Percentiles rank a stretch among this genome's conserved stretches.
Evolutionary conservation across 2,113 vertebrate genomes (phyloP).

Genomic region (Cnemophilus loriae): DNA sequence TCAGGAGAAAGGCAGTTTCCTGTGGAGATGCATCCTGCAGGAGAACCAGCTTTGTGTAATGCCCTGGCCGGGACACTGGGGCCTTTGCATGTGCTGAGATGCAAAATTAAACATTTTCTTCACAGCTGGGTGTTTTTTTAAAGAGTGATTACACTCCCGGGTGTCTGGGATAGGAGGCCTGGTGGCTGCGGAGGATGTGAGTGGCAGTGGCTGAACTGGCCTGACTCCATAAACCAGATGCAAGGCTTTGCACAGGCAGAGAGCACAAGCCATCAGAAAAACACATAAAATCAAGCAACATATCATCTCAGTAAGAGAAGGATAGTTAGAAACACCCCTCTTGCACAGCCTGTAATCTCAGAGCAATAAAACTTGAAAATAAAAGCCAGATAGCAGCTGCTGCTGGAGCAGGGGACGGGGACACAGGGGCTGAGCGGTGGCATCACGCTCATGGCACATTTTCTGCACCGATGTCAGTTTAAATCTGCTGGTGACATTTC

Average conservation of each 20-base stretch:
- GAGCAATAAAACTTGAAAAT: not conserved
- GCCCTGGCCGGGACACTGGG: accelerated
- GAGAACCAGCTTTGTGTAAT: not conserved
- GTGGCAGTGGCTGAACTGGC: not conserved
- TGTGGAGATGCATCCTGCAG: not conserved
- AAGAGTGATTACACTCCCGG: not conserved
- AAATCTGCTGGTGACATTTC: not conserved
- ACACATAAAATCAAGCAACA: not conserved
- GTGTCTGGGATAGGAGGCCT: not conserved
- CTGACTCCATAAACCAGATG: not conserved
- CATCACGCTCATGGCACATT: not conserved
- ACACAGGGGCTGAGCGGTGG: not conserved
- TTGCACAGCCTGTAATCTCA: not conserved
- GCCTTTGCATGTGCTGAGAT: not conserved
- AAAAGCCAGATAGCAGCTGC: not conserved
- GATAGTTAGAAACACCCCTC: not conserved
- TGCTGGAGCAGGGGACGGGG: accelerated
- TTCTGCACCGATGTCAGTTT: accelerated
- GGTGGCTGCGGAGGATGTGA: not conserved
- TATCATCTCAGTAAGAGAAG: not conserved
- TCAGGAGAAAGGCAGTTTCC: not conserved
- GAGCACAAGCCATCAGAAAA: not conserved
- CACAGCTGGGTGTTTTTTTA: not conserved
- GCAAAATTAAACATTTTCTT: not conserved
- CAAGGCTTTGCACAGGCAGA: not conserved